phyloP scores from a whole-genome alignment of 1,140 invertebrate genomes.

The Ips typographus region DNA sequence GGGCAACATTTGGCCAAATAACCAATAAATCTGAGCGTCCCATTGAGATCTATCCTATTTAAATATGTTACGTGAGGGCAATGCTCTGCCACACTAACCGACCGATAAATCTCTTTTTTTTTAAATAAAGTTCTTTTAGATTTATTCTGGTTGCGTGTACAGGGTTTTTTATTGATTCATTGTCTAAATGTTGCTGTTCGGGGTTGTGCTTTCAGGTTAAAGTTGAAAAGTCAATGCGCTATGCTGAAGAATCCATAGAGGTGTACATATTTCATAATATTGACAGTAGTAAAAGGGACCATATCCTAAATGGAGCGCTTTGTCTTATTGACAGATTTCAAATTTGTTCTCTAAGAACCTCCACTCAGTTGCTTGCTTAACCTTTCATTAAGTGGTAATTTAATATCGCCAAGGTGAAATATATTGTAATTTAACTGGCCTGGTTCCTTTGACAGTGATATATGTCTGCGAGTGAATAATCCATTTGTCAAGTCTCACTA shows the following conservation, averaged over 20 bases:
- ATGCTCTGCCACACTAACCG: not conserved
- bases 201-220: too few species aligned
- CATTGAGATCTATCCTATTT: slow-evolving; percentile 10
- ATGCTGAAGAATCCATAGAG: too few species aligned
- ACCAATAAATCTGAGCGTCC: slow-evolving; percentile 5
- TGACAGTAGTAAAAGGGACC: too few species aligned
- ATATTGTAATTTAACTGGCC: slow-evolving; percentile 11
- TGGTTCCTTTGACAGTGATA: slow-evolving; percentile 6
- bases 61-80: slow-evolving; percentile 17
- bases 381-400: slow-evolving; percentile 7
- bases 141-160: not conserved
- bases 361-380: slow-evolving; percentile 9
- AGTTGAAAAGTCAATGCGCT: too few species aligned
- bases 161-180: not conserved
- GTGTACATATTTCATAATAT: too few species aligned
- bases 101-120: not conserved
- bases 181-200: not conserved
- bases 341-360: slow-evolving; percentile 4
- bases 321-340: slow-evolving; percentile 1
- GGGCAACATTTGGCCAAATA: not conserved
- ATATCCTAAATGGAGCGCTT: not conserved
- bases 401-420: slow-evolving; percentile 11
- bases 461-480: slow-evolving; percentile 4
- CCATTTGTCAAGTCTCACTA: slow-evolving; percentile 3
- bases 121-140: not conserved